phyloP scores from a whole-genome alignment of 2,888 invertebrate species.

The Callosobruchus maculatus region DNA sequence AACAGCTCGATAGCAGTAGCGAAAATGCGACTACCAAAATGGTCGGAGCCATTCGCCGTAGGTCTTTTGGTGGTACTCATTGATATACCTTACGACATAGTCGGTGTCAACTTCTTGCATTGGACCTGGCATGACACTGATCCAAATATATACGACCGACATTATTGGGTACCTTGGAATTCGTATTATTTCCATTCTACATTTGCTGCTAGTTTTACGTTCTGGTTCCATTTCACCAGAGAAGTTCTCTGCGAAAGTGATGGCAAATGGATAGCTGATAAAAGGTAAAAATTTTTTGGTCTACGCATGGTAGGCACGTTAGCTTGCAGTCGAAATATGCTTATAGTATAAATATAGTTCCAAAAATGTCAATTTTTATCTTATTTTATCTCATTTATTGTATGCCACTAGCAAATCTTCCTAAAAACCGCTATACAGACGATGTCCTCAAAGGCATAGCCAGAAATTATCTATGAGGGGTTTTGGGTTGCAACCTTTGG shows the following conservation, averaged over 20 bases:
- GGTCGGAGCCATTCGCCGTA: conserved; percentile 63
- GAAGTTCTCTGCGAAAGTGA: conserved; percentile 53
- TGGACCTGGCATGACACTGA: conserved; percentile 84
- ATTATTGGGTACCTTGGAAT: conserved; percentile 82
- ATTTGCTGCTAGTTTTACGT: conserved; percentile 69
- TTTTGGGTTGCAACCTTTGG: too few species aligned
- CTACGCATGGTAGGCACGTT: too few species aligned
- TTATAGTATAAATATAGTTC: too few species aligned
- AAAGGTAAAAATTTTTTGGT: conserved; percentile 25
- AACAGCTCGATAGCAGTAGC: conserved; percentile 58
- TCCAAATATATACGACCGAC: conserved; percentile 66
- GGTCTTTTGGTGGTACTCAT: conserved; percentile 69
- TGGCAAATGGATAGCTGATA: conserved; percentile 55
- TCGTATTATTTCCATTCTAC: conserved; percentile 79
- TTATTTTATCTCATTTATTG: too few species aligned
- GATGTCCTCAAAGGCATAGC: too few species aligned
- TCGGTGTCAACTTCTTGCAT: conserved; percentile 72
- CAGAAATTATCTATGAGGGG: too few species aligned
- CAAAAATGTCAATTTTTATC: too few species aligned
- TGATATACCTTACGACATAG: conserved; percentile 77
- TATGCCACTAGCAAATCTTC: too few species aligned
- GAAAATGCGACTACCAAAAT: conserved; percentile 54
- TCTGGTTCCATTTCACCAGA: conserved; percentile 62
- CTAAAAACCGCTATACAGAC: too few species aligned
- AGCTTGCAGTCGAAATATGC: too few species aligned